phyloP scores from a whole-genome alignment of 2,888 invertebrate genomes.

The Drosophila lutescens region DNA sequence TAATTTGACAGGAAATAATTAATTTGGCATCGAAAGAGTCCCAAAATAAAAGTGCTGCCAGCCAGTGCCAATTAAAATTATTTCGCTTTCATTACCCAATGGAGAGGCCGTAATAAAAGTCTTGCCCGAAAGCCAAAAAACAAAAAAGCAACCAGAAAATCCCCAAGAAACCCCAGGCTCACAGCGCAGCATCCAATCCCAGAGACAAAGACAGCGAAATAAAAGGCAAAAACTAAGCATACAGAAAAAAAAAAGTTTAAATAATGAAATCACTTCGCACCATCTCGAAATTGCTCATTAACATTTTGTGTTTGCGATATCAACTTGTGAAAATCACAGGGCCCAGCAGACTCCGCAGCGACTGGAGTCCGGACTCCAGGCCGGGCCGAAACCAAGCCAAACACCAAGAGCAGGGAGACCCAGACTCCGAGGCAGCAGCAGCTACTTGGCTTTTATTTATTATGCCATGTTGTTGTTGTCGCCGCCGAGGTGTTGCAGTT shows the following conservation, averaged over 20 bases:
- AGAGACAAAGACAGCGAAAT: constrained; percentile 51
- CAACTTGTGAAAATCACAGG: constrained; percentile 84
- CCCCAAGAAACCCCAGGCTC: constrained; percentile 13
- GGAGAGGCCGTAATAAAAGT: constrained; percentile 69
- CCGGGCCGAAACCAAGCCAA: constrained; percentile 8
- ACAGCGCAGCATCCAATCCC: constrained; percentile 26
- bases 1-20: constrained; percentile 80
- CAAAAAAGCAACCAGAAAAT: neutral
- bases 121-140: constrained; percentile 21
- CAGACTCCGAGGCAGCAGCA: constrained; percentile 66
- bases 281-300: constrained; percentile 85
- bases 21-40: constrained; percentile 58
- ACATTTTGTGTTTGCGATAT: constrained; percentile 85
- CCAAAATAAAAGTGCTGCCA: constrained; percentile 50
- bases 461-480: constrained; percentile 67
- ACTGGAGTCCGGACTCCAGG: constrained; percentile 32
- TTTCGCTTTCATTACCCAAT: constrained; percentile 80
- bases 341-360: constrained; percentile 54
- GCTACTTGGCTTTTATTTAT: constrained; percentile 79
- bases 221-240: constrained; percentile 37
- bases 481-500: constrained; percentile 24
- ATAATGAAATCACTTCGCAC: constrained; percentile 84
- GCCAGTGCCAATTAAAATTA: constrained; percentile 72
- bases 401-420: constrained; percentile 24
- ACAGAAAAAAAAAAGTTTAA: constrained; percentile 65